Evolutionary conservation across 2,113 vertebrate species (phyloP).

Genomic region (Machaerirhynchus nigripectus): DNA sequence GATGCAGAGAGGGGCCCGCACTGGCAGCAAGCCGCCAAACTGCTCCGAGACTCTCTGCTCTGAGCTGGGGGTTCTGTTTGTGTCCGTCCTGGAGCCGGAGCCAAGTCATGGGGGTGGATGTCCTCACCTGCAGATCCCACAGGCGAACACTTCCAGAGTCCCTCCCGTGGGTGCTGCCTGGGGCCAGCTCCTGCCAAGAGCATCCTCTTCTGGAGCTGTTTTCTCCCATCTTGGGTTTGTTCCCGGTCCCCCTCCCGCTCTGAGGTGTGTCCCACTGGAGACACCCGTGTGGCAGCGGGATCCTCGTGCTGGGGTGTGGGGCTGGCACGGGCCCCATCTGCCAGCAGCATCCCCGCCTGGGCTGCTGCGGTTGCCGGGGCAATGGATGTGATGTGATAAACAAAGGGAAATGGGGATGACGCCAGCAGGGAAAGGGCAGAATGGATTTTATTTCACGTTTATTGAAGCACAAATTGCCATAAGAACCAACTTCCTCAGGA

Average conservation of each 20-base stretch:
- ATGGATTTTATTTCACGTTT: slow-evolving; percentile 30
- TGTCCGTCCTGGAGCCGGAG: background rate
- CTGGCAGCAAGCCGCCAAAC: background rate
- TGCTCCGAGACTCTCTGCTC: background rate
- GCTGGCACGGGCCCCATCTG: background rate
- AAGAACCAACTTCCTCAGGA: background rate
- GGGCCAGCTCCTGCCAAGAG: background rate
- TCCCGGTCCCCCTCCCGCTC: background rate
- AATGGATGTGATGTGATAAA: slow-evolving; percentile 31
- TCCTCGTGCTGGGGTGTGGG: accelerated
- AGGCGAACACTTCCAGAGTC: background rate
- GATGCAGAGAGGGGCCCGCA: background rate
- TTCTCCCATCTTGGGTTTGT: accelerated
- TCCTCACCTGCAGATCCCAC: accelerated
- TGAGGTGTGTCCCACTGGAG: background rate
- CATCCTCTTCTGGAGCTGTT: background rate
- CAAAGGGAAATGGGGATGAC: slow-evolving; percentile 19
- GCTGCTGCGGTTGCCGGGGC: background rate
- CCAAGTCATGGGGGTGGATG: accelerated
- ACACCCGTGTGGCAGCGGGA: accelerated
- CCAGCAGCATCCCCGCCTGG: background rate
- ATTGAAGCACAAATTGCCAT: slow-evolving; percentile 46
- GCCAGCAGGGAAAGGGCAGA: slow-evolving; percentile 36
- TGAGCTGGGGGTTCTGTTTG: background rate
- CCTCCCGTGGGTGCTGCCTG: accelerated